These are phyloP conservation scores for Sebastes cheni DNA, from an alignment of 2,797 vertebrate genomes.

Conservation along the genomic window DNA sequence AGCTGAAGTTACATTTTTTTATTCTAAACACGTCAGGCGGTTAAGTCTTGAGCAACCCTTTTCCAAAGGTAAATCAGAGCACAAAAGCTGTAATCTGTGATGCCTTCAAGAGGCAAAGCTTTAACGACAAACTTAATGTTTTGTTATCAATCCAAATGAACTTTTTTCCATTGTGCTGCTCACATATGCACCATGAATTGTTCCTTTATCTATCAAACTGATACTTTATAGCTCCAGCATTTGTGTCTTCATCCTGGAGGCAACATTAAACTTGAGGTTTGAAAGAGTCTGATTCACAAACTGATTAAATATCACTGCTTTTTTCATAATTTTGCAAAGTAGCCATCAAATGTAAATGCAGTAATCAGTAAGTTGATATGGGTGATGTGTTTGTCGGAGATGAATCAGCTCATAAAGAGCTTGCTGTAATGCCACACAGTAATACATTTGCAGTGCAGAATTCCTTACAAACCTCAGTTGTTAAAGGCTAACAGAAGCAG, in stretches of 20 bases:
- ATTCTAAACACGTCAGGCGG: neutral
- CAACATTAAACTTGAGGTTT: neutral
- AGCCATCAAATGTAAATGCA: slow-evolving; percentile 24
- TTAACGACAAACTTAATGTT: neutral
- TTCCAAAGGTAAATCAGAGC: neutral
- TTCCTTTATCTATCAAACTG: neutral
- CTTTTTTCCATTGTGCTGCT: neutral
- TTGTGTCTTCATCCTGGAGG: neutral
- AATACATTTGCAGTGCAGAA: slow-evolving; percentile 1
- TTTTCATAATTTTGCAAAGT: neutral
- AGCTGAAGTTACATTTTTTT: neutral
- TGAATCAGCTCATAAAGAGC: slow-evolving; percentile 1
- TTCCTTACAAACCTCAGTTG: slow-evolving; percentile 17
- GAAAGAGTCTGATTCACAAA: neutral
- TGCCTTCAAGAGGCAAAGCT: neutral
- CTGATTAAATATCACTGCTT: neutral
- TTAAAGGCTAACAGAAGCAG: slow-evolving; percentile 2
- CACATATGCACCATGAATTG: neutral
- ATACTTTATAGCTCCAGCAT: neutral
- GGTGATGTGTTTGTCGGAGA: slow-evolving; percentile 35
- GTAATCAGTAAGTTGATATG: slow-evolving; percentile 18
- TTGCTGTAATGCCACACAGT: neutral
- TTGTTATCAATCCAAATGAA: neutral
- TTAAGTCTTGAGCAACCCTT: neutral
- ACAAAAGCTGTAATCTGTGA: neutral